Evolutionary conservation across 2,113 vertebrate genomes (phyloP).

Genomic region (Engystomops pustulosus): DNA sequence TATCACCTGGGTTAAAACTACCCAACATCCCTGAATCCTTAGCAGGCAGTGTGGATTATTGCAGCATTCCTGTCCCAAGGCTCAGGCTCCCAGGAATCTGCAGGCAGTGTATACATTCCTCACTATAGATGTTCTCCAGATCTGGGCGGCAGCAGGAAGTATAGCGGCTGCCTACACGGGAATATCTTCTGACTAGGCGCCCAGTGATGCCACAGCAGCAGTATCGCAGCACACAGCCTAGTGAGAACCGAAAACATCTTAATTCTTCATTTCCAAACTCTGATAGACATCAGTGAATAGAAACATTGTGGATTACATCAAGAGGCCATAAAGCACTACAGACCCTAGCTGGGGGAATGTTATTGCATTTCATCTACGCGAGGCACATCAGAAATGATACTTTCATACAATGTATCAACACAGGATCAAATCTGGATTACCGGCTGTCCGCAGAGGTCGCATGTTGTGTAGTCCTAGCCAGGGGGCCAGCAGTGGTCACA

Average conservation of each 20-base stretch:
- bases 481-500: too few relatives aligned
- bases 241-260: not conserved
- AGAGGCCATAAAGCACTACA: not conserved
- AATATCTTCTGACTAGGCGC: not conserved
- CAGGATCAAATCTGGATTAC: too few relatives aligned
- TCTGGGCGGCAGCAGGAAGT: constrained; percentile 45
- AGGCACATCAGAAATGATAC: too few relatives aligned
- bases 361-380: too few relatives aligned
- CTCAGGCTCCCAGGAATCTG: not conserved
- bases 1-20: too few relatives aligned
- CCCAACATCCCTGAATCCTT: too few relatives aligned
- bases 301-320: not conserved
- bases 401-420: too few relatives aligned
- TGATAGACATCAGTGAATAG: not conserved
- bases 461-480: too few relatives aligned
- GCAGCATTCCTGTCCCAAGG: not conserved
- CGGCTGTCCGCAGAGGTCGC: too few relatives aligned
- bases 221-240: not conserved
- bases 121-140: constrained; percentile 24
- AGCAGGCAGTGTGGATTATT: not conserved
- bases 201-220: not conserved
- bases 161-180: not conserved
- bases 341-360: too few relatives aligned
- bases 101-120: constrained; percentile 30
- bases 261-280: not conserved